A percentile compares a stretch with the other conserved stretches of the same genome.
phyloP scores from a whole-genome alignment of 2,888 invertebrate species.

The Chrysolina oricalcia region DNA sequence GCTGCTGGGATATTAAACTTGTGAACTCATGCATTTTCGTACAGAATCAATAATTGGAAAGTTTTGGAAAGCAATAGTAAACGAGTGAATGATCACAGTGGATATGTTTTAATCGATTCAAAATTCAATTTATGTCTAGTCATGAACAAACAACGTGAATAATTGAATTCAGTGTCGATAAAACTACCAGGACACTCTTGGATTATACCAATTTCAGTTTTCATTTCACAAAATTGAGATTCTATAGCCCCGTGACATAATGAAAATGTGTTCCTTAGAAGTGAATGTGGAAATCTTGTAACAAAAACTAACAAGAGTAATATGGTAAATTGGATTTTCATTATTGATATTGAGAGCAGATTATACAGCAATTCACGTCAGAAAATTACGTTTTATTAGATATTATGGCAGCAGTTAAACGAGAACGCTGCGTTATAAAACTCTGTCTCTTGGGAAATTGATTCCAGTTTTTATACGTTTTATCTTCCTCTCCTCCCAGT shows the following conservation, averaged over 20 bases:
- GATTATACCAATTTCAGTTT: background rate
- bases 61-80: background rate
- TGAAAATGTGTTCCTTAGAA: background rate
- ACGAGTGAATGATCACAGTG: background rate
- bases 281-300: conserved; percentile 7
- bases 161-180: background rate
- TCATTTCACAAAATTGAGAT: background rate
- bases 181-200: background rate
- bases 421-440: conserved; percentile 6
- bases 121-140: background rate
- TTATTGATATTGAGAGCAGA: conserved; percentile 44
- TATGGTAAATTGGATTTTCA: conserved; percentile 36
- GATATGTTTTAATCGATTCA: background rate
- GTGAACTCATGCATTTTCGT: no score
- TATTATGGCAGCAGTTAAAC: conserved; percentile 31
- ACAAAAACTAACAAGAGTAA: conserved; percentile 32
- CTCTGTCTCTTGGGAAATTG: conserved; percentile 32
- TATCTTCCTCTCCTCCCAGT: background rate
- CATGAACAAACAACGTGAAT: background rate
- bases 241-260: background rate
- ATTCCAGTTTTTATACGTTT: conserved; percentile 11
- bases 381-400: conserved; percentile 41
- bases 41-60: background rate
- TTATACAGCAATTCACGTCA: conserved; percentile 42
- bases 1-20: no score